phyloP scores from a whole-genome alignment of 92 coral and sea anemone genomes.

The Parazoanthus atlanticus region DNA sequence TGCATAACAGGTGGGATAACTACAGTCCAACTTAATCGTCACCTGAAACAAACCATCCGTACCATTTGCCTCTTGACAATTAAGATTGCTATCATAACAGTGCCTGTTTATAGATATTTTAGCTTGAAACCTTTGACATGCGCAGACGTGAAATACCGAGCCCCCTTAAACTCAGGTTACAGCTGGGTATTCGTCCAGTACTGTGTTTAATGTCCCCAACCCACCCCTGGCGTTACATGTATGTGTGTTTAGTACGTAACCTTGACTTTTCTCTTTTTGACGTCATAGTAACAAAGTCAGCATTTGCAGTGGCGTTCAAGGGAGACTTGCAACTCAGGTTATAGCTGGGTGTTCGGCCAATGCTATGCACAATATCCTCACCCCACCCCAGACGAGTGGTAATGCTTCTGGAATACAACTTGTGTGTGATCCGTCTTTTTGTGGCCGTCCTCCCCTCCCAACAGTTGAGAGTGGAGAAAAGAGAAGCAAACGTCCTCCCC shows the following conservation, averaged over 20 bases:
- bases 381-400: neutral
- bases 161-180: neutral
- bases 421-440: slow-evolving; percentile 39
- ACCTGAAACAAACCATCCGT: too few relatives aligned
- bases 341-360: neutral
- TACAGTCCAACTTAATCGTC: too few relatives aligned
- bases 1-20: too few relatives aligned
- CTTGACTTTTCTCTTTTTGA: neutral
- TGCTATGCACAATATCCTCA: neutral
- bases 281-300: neutral
- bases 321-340: neutral
- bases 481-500: slow-evolving; percentile 40
- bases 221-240: neutral
- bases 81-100: too few relatives aligned
- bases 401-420: slow-evolving; percentile 21
- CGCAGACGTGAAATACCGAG: neutral
- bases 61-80: too few relatives aligned
- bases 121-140: too few relatives aligned
- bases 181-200: neutral
- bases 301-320: neutral
- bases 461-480: slow-evolving; percentile 31
- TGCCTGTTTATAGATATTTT: too few relatives aligned
- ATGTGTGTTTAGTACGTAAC: neutral
- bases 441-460: slow-evolving; percentile 54
- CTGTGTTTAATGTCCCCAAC: neutral